Conservation (phyloP, 2,888 invertebrate genomes). For the Calliphora vomitoria region DNA sequence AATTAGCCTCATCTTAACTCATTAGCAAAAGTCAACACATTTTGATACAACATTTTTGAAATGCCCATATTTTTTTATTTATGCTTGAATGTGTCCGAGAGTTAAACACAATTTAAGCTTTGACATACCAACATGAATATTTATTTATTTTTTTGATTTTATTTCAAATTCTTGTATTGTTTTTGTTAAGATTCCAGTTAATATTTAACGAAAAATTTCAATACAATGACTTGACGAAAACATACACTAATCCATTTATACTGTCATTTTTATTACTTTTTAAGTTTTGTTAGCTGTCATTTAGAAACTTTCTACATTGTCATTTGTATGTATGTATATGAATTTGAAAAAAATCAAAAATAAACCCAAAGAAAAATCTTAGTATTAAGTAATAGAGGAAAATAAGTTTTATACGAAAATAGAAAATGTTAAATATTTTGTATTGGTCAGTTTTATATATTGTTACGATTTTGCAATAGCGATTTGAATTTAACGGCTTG, state of each 20-base stretch:
- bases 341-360: slow-evolving; percentile 13
- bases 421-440: too few species aligned
- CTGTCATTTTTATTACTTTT: slow-evolving; percentile 80
- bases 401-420: not conserved
- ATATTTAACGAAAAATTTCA: slow-evolving; percentile 58
- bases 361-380: slow-evolving; percentile 19
- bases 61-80: slow-evolving; percentile 15
- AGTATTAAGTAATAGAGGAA: not conserved
- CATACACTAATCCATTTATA: slow-evolving; percentile 81
- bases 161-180: slow-evolving; percentile 35
- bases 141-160: slow-evolving; percentile 20
- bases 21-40: slow-evolving; percentile 77
- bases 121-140: slow-evolving; percentile 35
- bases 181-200: slow-evolving; percentile 42
- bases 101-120: slow-evolving; percentile 22
- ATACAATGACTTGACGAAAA: slow-evolving; percentile 84
- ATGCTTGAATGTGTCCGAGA: slow-evolving; percentile 14
- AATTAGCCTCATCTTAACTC: slow-evolving; percentile 75
- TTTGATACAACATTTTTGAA: slow-evolving; percentile 31
- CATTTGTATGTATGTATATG: slow-evolving; percentile 20
- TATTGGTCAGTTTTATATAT: too few species aligned
- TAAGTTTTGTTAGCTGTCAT: slow-evolving; percentile 70
- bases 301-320: slow-evolving; percentile 64
- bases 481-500: too few species aligned
- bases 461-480: too few species aligned